Evolutionary conservation across 1,140 invertebrate genomes (phyloP).

Genomic region (Drosophila pachea): DNA sequence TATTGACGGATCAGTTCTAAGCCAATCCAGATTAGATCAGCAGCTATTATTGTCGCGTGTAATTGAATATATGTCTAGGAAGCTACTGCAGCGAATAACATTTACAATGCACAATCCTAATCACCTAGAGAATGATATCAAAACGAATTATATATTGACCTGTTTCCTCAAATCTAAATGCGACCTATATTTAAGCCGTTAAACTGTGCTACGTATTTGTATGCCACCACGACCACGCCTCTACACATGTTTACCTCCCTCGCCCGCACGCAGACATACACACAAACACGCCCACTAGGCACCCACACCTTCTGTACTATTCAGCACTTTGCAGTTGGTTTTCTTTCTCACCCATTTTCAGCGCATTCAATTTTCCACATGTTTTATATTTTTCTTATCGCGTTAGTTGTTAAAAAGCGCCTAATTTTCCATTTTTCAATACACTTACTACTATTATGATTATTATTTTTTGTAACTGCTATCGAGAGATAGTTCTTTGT

Average conservation of each 20-base stretch:
- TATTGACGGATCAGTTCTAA: constrained; percentile 94
- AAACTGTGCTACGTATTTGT: constrained; percentile 18
- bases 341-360: constrained; percentile 22
- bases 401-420: constrained; percentile 38
- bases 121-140: constrained; percentile 65
- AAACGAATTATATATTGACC: constrained; percentile 40
- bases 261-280: constrained; percentile 1
- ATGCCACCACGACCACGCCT: constrained; percentile 16
- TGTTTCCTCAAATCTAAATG: constrained; percentile 41
- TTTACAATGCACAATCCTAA: constrained; percentile 74
- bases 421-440: constrained; percentile 30
- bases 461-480: constrained; percentile 52
- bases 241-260: constrained; percentile 31
- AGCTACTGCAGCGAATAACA: constrained; percentile 56
- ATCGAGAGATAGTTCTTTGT: constrained; percentile 64
- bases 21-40: constrained; percentile 23
- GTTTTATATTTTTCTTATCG: constrained; percentile 21
- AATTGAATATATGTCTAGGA: constrained; percentile 38
- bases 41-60: constrained; percentile 23
- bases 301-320: constrained; percentile 12
- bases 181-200: constrained; percentile 33
- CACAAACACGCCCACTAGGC: constrained; percentile 7
- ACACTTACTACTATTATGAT: constrained; percentile 34
- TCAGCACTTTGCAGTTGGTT: constrained; percentile 17
- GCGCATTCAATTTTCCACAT: constrained; percentile 16